Percentiles rank a stretch among this genome's conserved stretches.
These are phyloP conservation scores for Hecatera dysodea DNA, from an alignment of 2,888 invertebrate species.

Conservation along the genomic window DNA sequence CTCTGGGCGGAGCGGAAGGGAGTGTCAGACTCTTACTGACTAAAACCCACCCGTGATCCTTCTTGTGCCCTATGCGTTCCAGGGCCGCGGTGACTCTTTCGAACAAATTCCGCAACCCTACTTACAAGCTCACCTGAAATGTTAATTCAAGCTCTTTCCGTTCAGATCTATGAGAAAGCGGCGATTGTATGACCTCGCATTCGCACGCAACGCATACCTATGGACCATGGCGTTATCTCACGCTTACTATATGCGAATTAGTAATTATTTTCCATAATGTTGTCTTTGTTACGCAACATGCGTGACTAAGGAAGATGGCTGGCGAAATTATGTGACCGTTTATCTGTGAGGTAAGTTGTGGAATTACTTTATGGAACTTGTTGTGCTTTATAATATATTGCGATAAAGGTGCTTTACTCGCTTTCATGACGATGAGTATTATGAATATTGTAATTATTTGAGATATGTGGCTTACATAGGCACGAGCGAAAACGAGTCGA, in stretches of 20 bases:
- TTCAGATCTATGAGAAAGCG: conserved; percentile 55
- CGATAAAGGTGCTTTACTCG: background rate
- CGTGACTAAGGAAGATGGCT: conserved; percentile 47
- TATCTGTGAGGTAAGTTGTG: conserved; percentile 8
- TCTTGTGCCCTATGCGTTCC: too few species aligned
- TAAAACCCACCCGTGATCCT: too few species aligned
- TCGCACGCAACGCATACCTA: conserved; percentile 50
- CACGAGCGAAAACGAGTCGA: too few species aligned
- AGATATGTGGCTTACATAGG: background rate
- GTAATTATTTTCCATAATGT: conserved; percentile 62
- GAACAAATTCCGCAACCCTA: too few species aligned
- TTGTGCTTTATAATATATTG: background rate
- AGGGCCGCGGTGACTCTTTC: too few species aligned
- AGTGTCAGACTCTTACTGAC: too few species aligned
- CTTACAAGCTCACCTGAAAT: conserved; percentile 16
- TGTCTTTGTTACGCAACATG: conserved; percentile 58
- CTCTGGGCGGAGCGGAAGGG: too few species aligned
- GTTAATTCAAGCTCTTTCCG: conserved; percentile 35
- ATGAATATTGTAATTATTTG: background rate
- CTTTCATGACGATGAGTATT: background rate
- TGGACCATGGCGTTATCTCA: conserved; percentile 49
- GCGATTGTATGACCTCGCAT: conserved; percentile 56
- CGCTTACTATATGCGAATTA: conserved; percentile 48
- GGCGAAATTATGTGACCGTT: conserved; percentile 41
- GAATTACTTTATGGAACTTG: conserved; percentile 13